Evolutionary conservation across 2,888 invertebrate genomes (phyloP), one percentile per base, ranked within the genome.

Genomic region (Arrhopalites spinosus): DNA sequence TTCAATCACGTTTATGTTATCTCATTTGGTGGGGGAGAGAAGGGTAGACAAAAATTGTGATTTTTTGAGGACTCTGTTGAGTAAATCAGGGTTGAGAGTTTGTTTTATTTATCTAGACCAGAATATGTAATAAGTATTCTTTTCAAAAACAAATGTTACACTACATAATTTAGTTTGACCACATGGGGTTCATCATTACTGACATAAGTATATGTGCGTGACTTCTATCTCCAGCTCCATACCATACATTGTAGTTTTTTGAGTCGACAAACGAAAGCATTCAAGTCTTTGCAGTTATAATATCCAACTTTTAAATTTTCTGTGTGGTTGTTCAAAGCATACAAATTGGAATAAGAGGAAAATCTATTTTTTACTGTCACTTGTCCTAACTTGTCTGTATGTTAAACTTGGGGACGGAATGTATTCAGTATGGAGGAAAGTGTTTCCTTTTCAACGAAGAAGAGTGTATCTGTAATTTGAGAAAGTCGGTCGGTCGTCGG

Each of bases 391-490:
- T 72, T 64, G 23, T 36, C 47, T 20, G 27, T 63, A 50, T 27
- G 23, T 68, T 47, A 30, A n/a, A 29, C 47, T 50, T 59, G 43
- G 43, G 59, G 59, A 71, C 53, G 59, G 59, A 71, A 71, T 70
- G 59, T 71, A 71, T 71, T 71, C 71, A 71, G 43, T 56, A 71
- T 71, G 71, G 59, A 71, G 71, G 43, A 61, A 56, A 70, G 59
- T 43, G 43, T 71, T 71, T 29, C 70, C 36, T 56, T 71, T 53
- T 43, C 59, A 71, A 71, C 43, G 17, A 71, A 56, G 43, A 71
- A 43, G n/a, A n/a, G n/a, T n/a, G n/a, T n/a, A n/a, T n/a, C n/a
- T 59, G 71, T 71, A 71, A 71, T 71, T 71, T 71, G 71, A 71
- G 71, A 71, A 71, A 71, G 71, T 59, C 59, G 30, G 56, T 53